Percentiles rank a stretch among this genome's conserved stretches.
Evolutionary conservation across 2,888 invertebrate genomes (phyloP).

Genomic region (Desoria tigrina): DNA sequence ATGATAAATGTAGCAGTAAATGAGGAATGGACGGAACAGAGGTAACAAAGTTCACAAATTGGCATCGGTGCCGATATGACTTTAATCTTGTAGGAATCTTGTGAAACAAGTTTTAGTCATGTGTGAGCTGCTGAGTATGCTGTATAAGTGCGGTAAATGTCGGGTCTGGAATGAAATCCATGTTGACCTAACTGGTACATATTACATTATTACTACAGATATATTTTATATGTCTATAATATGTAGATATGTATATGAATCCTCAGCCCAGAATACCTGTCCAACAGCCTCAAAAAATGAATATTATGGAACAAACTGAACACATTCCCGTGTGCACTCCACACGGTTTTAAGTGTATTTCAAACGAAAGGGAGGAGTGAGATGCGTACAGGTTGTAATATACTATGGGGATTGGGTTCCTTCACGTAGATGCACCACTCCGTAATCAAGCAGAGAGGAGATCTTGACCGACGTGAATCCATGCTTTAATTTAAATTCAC

Average conservation of each 20-base stretch:
- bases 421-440: background rate
- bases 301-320: constrained; percentile 9
- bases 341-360: constrained; percentile 14
- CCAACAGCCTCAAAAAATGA: too few relatives aligned
- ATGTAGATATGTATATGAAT: too few relatives aligned
- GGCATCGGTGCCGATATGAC: constrained; percentile 51
- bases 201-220: too few relatives aligned
- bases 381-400: too few relatives aligned
- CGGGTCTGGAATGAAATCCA: constrained; percentile 10
- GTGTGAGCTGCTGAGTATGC: background rate
- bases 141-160: background rate
- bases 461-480: constrained; percentile 18
- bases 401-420: too few relatives aligned
- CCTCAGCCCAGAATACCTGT: too few relatives aligned
- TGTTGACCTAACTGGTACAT: constrained; percentile 3
- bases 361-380: background rate
- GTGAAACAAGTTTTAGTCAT: constrained; percentile 52
- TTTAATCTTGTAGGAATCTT: constrained; percentile 52
- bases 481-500: background rate
- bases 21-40: constrained; percentile 13
- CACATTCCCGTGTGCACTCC: constrained; percentile 6
- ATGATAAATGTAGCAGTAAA: constrained; percentile 16
- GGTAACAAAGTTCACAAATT: constrained; percentile 52
- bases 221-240: too few relatives aligned
- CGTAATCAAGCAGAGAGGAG: background rate